Conservation (phyloP, 2,797 vertebrate genomes). For the Lithobates pipiens region DNA sequence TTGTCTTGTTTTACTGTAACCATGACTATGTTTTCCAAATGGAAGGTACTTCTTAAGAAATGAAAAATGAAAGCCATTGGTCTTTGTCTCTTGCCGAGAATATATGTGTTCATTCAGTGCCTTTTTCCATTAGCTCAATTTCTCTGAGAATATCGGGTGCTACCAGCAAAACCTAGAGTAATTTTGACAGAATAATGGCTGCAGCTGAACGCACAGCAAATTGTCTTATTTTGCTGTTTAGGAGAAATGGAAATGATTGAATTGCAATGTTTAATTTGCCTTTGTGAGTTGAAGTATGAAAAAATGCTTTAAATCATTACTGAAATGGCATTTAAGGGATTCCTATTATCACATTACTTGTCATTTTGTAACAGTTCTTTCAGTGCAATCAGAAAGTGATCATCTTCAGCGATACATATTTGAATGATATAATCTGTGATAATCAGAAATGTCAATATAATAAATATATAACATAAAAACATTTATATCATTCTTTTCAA, state of each 20-base stretch:
- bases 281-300: constrained; percentile 26
- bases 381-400: constrained; percentile 22
- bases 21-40: constrained; percentile 29
- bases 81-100: neutral
- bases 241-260: constrained; percentile 36
- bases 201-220: constrained; percentile 15
- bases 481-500: too few relatives aligned
- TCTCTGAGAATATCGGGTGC: neutral
- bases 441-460: neutral
- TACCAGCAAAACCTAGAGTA: neutral
- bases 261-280: constrained; percentile 48
- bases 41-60: neutral
- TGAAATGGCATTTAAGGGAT: constrained; percentile 41
- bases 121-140: neutral
- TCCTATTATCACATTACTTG: constrained; percentile 27
- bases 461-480: neutral
- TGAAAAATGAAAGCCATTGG: constrained; percentile 3
- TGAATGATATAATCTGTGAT: constrained; percentile 3
- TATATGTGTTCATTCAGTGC: neutral
- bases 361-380: constrained; percentile 26
- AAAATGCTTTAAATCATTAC: constrained; percentile 21
- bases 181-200: constrained; percentile 26
- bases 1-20: constrained; percentile 3
- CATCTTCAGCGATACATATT: constrained; percentile 21
- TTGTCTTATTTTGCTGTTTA: constrained; percentile 33